Evolutionary conservation across 2,797 vertebrate species (phyloP).

Genomic region (Potorous gilbertii): DNA sequence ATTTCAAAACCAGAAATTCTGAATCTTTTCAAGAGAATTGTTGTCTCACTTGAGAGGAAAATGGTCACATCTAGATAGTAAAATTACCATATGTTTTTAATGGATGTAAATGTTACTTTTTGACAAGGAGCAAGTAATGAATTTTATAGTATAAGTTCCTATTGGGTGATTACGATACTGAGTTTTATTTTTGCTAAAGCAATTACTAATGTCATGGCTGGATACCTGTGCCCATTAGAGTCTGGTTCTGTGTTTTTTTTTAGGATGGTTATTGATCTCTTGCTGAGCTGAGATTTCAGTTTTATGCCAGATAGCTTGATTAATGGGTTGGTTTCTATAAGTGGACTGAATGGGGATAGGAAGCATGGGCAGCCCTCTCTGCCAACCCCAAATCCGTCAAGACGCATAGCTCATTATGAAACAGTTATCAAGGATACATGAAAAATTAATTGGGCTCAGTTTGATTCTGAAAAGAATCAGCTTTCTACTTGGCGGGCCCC

Average conservation of each 20-base stretch:
- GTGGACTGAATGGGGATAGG: conserved; percentile 99
- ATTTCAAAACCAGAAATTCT: conserved; percentile 71
- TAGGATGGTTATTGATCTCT: conserved; percentile 97
- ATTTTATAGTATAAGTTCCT: conserved; percentile 78
- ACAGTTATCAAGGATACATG: conserved; percentile 93
- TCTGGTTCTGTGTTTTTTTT: conserved; percentile 81
- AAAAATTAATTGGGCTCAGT: conserved; percentile 93
- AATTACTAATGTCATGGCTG: conserved; percentile 84
- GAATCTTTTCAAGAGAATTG: conserved; percentile 49
- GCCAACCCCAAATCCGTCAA: conserved; percentile 91
- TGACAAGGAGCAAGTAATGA: conserved; percentile 81
- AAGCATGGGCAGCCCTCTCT: conserved; percentile 90
- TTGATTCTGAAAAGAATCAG: conserved; percentile 90
- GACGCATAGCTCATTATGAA: conserved; percentile 92
- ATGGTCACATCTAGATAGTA: conserved; percentile 78
- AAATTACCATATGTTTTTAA: conserved; percentile 82
- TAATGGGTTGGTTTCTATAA: conserved; percentile 99
- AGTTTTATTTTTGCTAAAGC: conserved; percentile 83
- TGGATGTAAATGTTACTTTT: conserved; percentile 82
- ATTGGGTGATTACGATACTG: conserved; percentile 76
- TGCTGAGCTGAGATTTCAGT: conserved; percentile 95
- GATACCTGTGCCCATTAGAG: conserved; percentile 83
- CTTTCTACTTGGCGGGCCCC: conserved; percentile 86
- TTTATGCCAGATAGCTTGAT: conserved; percentile 99
- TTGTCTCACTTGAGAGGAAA: conserved; percentile 80